Conservation (phyloP, 2,888 invertebrate genomes). For the Drosophila meridiana region DNA sequence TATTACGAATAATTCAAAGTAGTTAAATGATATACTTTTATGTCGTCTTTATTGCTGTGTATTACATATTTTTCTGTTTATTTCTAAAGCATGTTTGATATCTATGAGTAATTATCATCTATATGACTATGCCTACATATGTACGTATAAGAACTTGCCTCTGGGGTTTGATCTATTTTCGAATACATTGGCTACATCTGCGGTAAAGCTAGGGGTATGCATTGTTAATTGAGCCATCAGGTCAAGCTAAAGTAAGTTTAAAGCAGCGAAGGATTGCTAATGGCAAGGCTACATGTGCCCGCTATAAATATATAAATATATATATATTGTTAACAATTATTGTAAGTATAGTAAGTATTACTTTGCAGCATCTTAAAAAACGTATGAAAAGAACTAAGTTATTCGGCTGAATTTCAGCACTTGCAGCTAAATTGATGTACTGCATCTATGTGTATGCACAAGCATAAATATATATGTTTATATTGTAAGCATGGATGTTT, state of each 20-base stretch:
- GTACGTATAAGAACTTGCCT: slow-evolving; percentile 33
- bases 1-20: background rate
- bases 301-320: slow-evolving; percentile 10
- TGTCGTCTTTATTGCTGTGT: slow-evolving; percentile 51
- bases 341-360: slow-evolving; percentile 17
- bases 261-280: slow-evolving; percentile 45
- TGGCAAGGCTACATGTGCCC: slow-evolving; percentile 21
- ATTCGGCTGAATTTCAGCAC: slow-evolving; percentile 33
- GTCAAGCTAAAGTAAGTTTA: slow-evolving; percentile 56
- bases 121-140: slow-evolving; percentile 17
- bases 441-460: slow-evolving; percentile 5
- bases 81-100: slow-evolving; percentile 45
- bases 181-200: slow-evolving; percentile 27
- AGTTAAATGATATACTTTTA: slow-evolving; percentile 22
- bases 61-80: slow-evolving; percentile 41
- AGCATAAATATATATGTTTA: slow-evolving; percentile 13
- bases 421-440: slow-evolving; percentile 22
- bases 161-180: slow-evolving; percentile 18
- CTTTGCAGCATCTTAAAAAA: slow-evolving; percentile 27
- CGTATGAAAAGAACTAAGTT: slow-evolving; percentile 41
- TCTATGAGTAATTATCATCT: slow-evolving; percentile 17
- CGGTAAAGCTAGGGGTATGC: slow-evolving; percentile 49
- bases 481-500: slow-evolving; percentile 4
- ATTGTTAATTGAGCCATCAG: slow-evolving; percentile 52
- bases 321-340: slow-evolving; percentile 27